Evolutionary conservation across 2,797 vertebrate species (phyloP), one percentile per base, ranked within the genome.

Genomic region (Amblyopsis hoosieri): DNA sequence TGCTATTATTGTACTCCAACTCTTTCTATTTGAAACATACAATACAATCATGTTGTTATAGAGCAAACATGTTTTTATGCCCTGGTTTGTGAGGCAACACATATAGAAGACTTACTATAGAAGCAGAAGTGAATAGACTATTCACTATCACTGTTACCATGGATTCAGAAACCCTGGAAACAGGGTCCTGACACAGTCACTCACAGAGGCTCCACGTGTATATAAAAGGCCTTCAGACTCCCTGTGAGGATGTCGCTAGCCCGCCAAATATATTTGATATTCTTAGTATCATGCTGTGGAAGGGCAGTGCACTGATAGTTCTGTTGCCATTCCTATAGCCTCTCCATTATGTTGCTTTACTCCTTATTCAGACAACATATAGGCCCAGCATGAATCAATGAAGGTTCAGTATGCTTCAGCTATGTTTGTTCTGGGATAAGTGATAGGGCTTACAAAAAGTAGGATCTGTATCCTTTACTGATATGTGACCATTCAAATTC

Each of bases 91-190:
- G 59, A 45, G 58, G 54, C 73, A 66, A 57, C 62, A 62, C 33
- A 66, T 56, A 69, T 56, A 65, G 63, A 57, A 66, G 67, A 46
- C 13, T n/a, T 48, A 62, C 63, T 81, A 42, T 42, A 42, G 37
- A 42, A 8, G 29, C n/a, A 13, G 23, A 54, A 23, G 46, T 57
- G 76, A 86, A 85, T 81, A 65, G 84, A 69, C 84, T 65, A 88
- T 89, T 89, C 83, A 90, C 52, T 29, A 52, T 66, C 76, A 64
- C 80, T 66, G 87, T 89, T 89, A 82, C 88, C 83, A 90, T 91
- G 87, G 85, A 81, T 74, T 78, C 85, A 58, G 65, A 62, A 73
- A 29, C 54, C 1, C 11, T 79, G 61, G 79, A 79, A 78, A 83
- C 68, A 48, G 65, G 72, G 72, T 54, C 12, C 2, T 2, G 72